Evolutionary conservation across 2,888 invertebrate species (phyloP), one percentile per base, ranked within the genome.

Genomic region (Andrena haemorrhoa): DNA sequence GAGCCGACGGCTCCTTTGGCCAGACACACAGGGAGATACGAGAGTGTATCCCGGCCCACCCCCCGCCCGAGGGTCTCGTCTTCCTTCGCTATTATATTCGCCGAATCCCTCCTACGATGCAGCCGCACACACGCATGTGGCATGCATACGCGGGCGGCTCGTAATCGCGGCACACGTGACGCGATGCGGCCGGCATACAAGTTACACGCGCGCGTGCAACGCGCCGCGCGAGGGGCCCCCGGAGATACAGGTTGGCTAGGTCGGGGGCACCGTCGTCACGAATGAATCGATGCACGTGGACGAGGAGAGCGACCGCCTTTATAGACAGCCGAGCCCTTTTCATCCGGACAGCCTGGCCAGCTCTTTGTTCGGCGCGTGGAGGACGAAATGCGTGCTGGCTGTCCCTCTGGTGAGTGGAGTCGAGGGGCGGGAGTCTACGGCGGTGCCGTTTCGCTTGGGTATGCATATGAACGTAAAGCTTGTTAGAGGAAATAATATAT

Each of bases 171-270:
- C 35, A 66, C 81, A 79, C 69, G 77, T 69, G 80, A 79, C 56
- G 41, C 68, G 69, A 79, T 73, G 79, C 68, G 79, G 81, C 79
- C 63, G 16, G 20, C 51, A 31, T 8, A 31, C 66, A 20, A 16
- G 41, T 20, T 20, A 20, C 58, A 29, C 51, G 33, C n/a, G 29
- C 12, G 10, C 35, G 65, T 35, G 56, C 70, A 71, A 20, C 71
- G 63, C 41, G 66, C 41, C 64, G 64, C 78, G 72, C 69, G 64
- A 78, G 69, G 82, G 71, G 41, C 41, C 71, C 78, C 82, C 77
- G 83, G 64, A 72, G 85, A 86, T 80, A 79, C 70, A 79, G 81
- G 86, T 86, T 83, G 87, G 84, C 84, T 88, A 87, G 89, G 84
- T 86, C 85, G 79, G 70, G 88, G 41, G 35, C 16, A 41, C 41